phyloP scores from a whole-genome alignment of 2,797 vertebrate species.

The Miichthys miiuy region DNA sequence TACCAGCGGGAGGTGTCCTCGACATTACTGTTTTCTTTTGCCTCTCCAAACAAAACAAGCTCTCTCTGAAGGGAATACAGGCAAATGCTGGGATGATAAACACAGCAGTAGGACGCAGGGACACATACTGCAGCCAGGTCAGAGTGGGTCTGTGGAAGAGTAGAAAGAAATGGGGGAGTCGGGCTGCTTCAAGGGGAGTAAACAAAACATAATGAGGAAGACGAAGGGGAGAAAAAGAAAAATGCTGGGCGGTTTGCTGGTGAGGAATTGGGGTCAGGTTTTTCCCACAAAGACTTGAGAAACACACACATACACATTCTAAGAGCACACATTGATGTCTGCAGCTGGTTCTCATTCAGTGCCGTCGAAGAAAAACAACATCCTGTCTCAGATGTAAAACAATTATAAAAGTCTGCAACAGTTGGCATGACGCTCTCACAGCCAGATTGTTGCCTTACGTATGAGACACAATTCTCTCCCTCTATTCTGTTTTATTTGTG shows the following conservation, averaged over 20 bases:
- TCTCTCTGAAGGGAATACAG: slow-evolving; percentile 68
- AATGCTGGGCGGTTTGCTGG: slow-evolving; percentile 69
- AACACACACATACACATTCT: slow-evolving; percentile 40
- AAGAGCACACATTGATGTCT: slow-evolving; percentile 53
- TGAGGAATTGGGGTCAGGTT: slow-evolving; percentile 82
- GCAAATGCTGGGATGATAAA: slow-evolving; percentile 79
- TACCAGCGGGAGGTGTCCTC: slow-evolving; percentile 66
- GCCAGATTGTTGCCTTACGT: not conserved
- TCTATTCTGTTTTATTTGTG: slow-evolving; percentile 7
- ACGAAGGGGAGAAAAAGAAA: slow-evolving; percentile 57
- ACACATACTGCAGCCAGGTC: slow-evolving; percentile 74
- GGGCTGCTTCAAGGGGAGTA: slow-evolving; percentile 77
- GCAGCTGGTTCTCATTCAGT: slow-evolving; percentile 87
- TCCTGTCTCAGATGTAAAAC: slow-evolving; percentile 81
- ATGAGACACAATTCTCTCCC: not conserved
- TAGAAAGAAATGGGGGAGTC: slow-evolving; percentile 32
- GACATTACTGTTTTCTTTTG: slow-evolving; percentile 75
- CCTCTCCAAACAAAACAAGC: slow-evolving; percentile 84
- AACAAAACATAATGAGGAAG: slow-evolving; percentile 81
- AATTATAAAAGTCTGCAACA: slow-evolving; percentile 65
- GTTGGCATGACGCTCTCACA: slow-evolving; percentile 36
- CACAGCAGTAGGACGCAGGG: slow-evolving; percentile 73
- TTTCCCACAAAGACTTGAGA: slow-evolving; percentile 87
- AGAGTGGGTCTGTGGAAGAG: slow-evolving; percentile 60
- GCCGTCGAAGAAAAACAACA: slow-evolving; percentile 73